Conservation (phyloP, 2,797 vertebrate species). For the Sorex maritimensis region DNA sequence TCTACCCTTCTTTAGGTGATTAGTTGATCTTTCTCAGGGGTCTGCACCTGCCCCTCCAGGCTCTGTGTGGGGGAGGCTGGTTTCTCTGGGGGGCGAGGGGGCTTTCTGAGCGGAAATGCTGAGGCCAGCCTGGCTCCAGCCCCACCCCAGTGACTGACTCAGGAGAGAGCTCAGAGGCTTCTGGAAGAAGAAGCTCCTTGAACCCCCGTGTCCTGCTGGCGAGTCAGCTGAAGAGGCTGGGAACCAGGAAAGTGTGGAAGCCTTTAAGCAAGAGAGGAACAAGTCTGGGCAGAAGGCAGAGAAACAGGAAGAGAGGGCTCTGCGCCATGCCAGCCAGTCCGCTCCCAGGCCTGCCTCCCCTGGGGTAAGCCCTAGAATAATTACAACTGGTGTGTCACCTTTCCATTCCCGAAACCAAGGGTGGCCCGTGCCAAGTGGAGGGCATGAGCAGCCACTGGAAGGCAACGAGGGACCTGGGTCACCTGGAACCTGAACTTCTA, state of each 20-base stretch:
- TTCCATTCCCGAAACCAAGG: neutral
- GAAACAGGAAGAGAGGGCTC: neutral
- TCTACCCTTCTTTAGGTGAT: neutral
- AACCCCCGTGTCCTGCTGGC: neutral
- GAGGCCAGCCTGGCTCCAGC: neutral
- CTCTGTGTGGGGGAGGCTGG: neutral
- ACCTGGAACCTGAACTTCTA: neutral
- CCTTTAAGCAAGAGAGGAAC: neutral
- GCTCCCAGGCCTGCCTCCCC: neutral
- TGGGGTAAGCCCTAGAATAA: neutral
- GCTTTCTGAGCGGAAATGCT: neutral
- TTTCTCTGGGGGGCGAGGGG: no score
- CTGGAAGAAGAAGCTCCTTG: neutral
- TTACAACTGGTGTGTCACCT: neutral
- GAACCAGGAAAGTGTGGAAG: neutral
- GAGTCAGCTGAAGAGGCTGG: fast-evolving
- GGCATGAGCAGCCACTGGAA: no score
- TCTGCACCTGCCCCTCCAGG: neutral
- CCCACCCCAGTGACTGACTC: neutral
- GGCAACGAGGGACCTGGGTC: neutral
- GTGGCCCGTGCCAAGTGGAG: neutral
- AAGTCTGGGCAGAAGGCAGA: neutral
- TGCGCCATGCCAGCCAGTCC: neutral
- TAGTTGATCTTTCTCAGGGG: fast-evolving
- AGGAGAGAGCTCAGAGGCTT: neutral